phyloP scores from a whole-genome alignment of 1,140 invertebrate species.

The Lepidurus couesii region DNA sequence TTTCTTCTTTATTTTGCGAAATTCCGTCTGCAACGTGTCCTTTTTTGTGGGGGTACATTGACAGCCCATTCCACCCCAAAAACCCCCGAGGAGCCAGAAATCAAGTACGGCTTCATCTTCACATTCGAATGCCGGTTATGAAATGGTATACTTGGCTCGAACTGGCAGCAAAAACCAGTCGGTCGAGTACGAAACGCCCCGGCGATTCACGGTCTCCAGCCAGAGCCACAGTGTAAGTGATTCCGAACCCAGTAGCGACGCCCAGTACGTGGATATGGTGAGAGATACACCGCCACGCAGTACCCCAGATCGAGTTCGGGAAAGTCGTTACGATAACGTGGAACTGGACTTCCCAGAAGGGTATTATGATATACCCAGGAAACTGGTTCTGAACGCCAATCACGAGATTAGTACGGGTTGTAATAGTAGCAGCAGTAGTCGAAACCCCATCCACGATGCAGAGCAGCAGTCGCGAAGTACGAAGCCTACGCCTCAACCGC shows the following conservation, averaged over 20 bases:
- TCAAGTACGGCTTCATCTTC: conserved; percentile 24
- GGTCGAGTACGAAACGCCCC: neutral
- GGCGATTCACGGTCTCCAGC: neutral
- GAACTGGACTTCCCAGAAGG: neutral
- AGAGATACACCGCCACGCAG: neutral
- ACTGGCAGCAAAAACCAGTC: conserved; percentile 24
- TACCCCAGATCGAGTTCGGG: neutral
- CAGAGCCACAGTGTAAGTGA: neutral
- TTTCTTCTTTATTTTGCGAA: neutral
- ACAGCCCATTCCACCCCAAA: conserved; percentile 32
- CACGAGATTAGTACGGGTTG: conserved; percentile 18
- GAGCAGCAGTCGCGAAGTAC: neutral
- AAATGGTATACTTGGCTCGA: conserved; percentile 31
- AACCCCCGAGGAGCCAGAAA: conserved; percentile 28
- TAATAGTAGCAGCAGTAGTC: too few relatives aligned
- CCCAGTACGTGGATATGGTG: conserved; percentile 22
- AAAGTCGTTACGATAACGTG: conserved; percentile 26
- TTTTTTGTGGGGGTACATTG: neutral
- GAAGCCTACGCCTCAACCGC: neutral
- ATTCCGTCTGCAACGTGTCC: neutral
- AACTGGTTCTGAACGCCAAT: conserved; percentile 6
- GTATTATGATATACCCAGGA: conserved; percentile 31
- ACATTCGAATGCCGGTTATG: conserved; percentile 25
- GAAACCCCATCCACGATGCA: too few relatives aligned
- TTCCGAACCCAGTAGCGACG: conserved; percentile 21